phyloP scores from a whole-genome alignment of 2,888 invertebrate species.

The Drosophila suboccidentalis region DNA sequence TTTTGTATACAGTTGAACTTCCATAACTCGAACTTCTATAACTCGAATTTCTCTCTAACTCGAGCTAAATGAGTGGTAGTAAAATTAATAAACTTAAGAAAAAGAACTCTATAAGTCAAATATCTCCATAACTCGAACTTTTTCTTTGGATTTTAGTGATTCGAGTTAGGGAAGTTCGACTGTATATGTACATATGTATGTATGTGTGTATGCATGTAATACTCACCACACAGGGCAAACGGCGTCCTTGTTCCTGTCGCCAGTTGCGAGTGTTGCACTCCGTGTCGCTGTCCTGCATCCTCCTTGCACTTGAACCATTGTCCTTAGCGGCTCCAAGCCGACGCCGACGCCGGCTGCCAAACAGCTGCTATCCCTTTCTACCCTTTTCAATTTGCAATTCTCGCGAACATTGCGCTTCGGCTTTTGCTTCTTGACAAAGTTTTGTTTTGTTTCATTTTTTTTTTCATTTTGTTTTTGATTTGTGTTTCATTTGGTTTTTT shows the following conservation, averaged over 20 bases:
- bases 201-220: slow-evolving; percentile 14
- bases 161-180: slow-evolving; percentile 3
- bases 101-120: too few species aligned
- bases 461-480: neutral
- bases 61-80: too few species aligned
- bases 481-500: slow-evolving; percentile 3
- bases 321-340: slow-evolving; percentile 68
- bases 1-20: neutral
- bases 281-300: slow-evolving; percentile 69
- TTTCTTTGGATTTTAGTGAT: too few species aligned
- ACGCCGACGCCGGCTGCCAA: slow-evolving; percentile 26
- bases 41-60: too few species aligned
- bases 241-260: slow-evolving; percentile 11
- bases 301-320: slow-evolving; percentile 85
- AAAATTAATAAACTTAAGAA: too few species aligned
- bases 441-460: slow-evolving; percentile 7
- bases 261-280: slow-evolving; percentile 50
- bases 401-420: slow-evolving; percentile 31
- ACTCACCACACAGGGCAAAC: slow-evolving; percentile 65
- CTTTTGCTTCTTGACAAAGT: slow-evolving; percentile 45
- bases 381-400: slow-evolving; percentile 9
- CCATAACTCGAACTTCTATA: too few species aligned
- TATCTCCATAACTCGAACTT: too few species aligned
- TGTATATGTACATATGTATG: slow-evolving; percentile 32
- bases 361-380: slow-evolving; percentile 74